Evolutionary conservation across 2,113 vertebrate genomes (phyloP).

Genomic region (Verasper variegatus): DNA sequence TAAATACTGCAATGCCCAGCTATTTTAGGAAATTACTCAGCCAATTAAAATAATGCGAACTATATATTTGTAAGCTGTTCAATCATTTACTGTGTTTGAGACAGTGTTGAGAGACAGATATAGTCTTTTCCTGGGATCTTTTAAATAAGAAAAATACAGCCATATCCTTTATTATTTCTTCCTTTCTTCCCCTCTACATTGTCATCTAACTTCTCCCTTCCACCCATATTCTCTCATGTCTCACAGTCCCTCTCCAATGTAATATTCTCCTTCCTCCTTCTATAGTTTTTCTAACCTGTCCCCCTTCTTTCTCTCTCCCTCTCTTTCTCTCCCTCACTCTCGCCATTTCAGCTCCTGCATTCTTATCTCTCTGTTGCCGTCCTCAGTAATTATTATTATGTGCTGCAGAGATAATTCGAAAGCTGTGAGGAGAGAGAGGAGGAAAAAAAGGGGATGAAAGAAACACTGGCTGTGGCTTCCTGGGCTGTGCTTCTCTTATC

Average conservation of each 20-base stretch:
- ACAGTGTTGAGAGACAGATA: not conserved
- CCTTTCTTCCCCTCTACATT: slow-evolving; percentile 32
- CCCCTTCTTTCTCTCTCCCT: slow-evolving; percentile 36
- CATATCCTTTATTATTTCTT: not conserved
- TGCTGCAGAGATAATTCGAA: slow-evolving; percentile 87
- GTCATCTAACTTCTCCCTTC: slow-evolving; percentile 49
- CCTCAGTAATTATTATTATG: slow-evolving; percentile 89
- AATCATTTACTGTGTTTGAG: not conserved
- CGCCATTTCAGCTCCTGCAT: slow-evolving; percentile 77
- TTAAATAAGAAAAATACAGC: slow-evolving; percentile 1
- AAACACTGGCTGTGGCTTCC: slow-evolving; percentile 83
- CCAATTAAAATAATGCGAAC: no score
- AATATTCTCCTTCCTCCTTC: slow-evolving; percentile 58
- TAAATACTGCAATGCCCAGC: not conserved
- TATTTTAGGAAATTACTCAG: not conserved
- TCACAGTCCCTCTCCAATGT: slow-evolving; percentile 53
- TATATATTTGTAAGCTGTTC: not conserved
- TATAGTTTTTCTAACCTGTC: slow-evolving; percentile 68
- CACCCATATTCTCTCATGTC: slow-evolving; percentile 44
- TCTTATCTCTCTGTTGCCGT: slow-evolving; percentile 85
- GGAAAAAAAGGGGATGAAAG: slow-evolving; percentile 81
- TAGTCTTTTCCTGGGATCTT: not conserved
- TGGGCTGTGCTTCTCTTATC: slow-evolving; percentile 86
- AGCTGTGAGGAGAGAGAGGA: slow-evolving; percentile 82
- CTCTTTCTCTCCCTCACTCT: slow-evolving; percentile 44